Conservation (phyloP, 2,113 vertebrate genomes). For the Alligator sinensis region DNA sequence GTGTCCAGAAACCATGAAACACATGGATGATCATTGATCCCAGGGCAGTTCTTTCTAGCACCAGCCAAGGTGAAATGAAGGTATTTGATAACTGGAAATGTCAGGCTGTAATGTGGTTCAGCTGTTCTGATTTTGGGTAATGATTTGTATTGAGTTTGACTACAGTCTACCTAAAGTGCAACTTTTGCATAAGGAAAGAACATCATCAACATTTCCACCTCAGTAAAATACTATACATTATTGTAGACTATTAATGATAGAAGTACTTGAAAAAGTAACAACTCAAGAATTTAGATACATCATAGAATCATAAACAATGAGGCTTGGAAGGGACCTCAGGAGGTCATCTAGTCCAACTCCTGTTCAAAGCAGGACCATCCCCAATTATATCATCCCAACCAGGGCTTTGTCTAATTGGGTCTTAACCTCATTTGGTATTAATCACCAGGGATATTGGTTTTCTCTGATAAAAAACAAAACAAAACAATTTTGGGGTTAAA, state of each 20-base stretch:
- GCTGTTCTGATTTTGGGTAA: background rate
- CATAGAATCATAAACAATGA: background rate
- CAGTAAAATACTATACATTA: background rate
- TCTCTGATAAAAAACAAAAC: too few relatives aligned
- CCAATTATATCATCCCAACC: background rate
- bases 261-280: background rate
- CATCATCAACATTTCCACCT: background rate
- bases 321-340: background rate
- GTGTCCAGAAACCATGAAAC: conserved; percentile 15
- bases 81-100: background rate
- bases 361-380: background rate
- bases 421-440: too few relatives aligned
- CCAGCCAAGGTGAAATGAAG: background rate
- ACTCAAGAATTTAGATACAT: background rate
- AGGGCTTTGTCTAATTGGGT: too few relatives aligned
- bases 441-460: too few relatives aligned
- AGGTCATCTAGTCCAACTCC: background rate
- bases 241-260: background rate
- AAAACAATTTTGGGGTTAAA: too few relatives aligned
- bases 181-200: background rate
- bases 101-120: background rate
- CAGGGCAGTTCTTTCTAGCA: background rate
- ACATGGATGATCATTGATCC: background rate
- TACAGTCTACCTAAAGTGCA: background rate
- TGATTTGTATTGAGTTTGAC: background rate